phyloP scores from a whole-genome alignment of 1,140 invertebrate genomes.

The Vollenhovia emeryi region DNA sequence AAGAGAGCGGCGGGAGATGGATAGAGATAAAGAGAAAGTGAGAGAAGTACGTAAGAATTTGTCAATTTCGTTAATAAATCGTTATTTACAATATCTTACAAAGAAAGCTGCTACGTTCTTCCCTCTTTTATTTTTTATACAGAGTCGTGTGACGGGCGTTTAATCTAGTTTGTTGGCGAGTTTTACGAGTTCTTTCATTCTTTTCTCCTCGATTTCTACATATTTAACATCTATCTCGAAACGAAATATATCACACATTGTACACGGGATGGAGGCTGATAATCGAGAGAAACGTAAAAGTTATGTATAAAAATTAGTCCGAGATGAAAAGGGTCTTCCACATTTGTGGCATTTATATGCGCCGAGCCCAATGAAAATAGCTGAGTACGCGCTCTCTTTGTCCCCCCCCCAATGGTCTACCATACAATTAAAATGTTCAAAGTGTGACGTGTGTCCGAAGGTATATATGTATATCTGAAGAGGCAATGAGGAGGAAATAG shows the following conservation, averaged over 20 bases:
- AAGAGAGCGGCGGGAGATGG: slow-evolving; percentile 37
- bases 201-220: slow-evolving; percentile 67
- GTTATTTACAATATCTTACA: slow-evolving; percentile 86
- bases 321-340: background rate
- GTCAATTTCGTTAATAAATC: slow-evolving; percentile 85
- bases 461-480: slow-evolving; percentile 43
- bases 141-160: slow-evolving; percentile 77
- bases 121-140: slow-evolving; percentile 79
- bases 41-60: slow-evolving; percentile 81
- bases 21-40: slow-evolving; percentile 67
- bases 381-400: slow-evolving; percentile 61
- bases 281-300: background rate
- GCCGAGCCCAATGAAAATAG: slow-evolving; percentile 62
- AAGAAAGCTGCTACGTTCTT: slow-evolving; percentile 82
- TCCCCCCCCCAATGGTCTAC: slow-evolving; percentile 65
- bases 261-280: slow-evolving; percentile 69
- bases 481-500: slow-evolving; percentile 37
- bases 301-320: slow-evolving; percentile 41
- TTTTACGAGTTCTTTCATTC: slow-evolving; percentile 26
- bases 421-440: slow-evolving; percentile 68
- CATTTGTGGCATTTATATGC: background rate
- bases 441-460: slow-evolving; percentile 31
- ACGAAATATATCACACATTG: slow-evolving; percentile 77
- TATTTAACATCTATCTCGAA: slow-evolving; percentile 80
- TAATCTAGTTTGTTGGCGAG: slow-evolving; percentile 72